Percentiles rank a stretch among this genome's conserved stretches.
These are phyloP conservation scores for Eristalis tenax DNA, from an alignment of 2,888 invertebrate species.

Conservation along the genomic window DNA sequence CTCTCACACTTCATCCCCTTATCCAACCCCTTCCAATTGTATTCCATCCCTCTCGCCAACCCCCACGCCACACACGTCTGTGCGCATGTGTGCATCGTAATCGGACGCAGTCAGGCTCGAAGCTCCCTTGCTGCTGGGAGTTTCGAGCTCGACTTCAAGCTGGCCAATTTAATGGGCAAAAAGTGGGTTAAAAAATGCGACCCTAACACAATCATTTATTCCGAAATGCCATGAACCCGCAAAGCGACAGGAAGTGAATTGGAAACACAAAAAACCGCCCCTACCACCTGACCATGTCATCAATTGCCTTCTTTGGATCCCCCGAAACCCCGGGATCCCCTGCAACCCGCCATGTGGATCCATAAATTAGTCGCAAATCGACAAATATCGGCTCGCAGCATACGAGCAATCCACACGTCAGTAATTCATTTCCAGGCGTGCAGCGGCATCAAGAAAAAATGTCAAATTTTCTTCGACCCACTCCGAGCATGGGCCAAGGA, in stretches of 20 bases:
- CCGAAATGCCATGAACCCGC: slow-evolving; percentile 1
- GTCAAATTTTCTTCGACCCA: slow-evolving; percentile 9
- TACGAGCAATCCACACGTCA: slow-evolving; percentile 42
- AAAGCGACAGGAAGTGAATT: slow-evolving; percentile 9
- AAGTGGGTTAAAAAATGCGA: background rate
- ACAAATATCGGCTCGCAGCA: slow-evolving; percentile 48
- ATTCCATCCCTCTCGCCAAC: background rate
- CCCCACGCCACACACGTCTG: background rate
- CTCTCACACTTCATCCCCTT: too few species aligned
- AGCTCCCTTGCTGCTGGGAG: background rate
- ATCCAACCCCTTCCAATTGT: too few species aligned
- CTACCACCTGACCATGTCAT: slow-evolving; percentile 17
- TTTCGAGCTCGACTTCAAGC: too few species aligned
- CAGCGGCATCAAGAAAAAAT: slow-evolving; percentile 32
- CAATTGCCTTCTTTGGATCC: background rate
- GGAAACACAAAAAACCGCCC: background rate
- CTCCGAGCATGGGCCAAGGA: background rate
- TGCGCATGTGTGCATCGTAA: background rate
- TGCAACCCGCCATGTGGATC: background rate
- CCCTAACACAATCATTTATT: slow-evolving; percentile 3
- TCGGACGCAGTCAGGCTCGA: background rate
- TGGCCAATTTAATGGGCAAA: background rate
- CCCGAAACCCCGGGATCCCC: too few species aligned
- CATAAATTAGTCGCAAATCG: slow-evolving; percentile 67
- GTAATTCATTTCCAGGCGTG: slow-evolving; percentile 56